phyloP scores from a whole-genome alignment of 2,113 vertebrate species.

The Dendropsophus ebraccatus region DNA sequence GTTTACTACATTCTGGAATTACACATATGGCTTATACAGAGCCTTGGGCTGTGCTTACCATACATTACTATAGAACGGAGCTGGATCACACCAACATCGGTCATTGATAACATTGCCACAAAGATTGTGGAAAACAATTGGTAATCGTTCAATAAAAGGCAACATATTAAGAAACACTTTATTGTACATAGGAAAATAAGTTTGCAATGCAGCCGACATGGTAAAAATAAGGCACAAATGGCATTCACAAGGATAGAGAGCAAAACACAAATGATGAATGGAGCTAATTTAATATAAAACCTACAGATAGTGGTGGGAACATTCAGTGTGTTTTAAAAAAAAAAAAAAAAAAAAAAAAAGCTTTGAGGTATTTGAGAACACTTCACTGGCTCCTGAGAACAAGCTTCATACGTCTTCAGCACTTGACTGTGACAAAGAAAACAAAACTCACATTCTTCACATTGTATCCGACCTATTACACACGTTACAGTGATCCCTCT shows the following conservation, averaged over 20 bases:
- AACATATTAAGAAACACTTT: slow-evolving; percentile 16
- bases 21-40: no score
- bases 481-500: background rate
- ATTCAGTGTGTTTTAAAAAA: slow-evolving; percentile 16
- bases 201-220: slow-evolving; percentile 22
- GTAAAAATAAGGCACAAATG: slow-evolving; percentile 42
- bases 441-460: slow-evolving; percentile 39
- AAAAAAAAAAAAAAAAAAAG: no score
- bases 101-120: background rate
- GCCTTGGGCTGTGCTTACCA: no score
- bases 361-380: slow-evolving; percentile 29
- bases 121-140: background rate
- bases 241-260: slow-evolving; percentile 15
- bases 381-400: slow-evolving; percentile 5
- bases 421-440: background rate
- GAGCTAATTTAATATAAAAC: background rate
- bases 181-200: slow-evolving; percentile 39
- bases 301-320: background rate
- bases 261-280: slow-evolving; percentile 6
- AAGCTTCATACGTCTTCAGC: slow-evolving; percentile 8
- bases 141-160: background rate
- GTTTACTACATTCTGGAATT: no score
- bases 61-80: no score
- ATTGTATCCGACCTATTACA: slow-evolving; percentile 25
- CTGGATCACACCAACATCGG: background rate